Base-by-base conservation (phyloP, 2,797 vertebrate species). In the Apogon hyalosoma region DNA sequence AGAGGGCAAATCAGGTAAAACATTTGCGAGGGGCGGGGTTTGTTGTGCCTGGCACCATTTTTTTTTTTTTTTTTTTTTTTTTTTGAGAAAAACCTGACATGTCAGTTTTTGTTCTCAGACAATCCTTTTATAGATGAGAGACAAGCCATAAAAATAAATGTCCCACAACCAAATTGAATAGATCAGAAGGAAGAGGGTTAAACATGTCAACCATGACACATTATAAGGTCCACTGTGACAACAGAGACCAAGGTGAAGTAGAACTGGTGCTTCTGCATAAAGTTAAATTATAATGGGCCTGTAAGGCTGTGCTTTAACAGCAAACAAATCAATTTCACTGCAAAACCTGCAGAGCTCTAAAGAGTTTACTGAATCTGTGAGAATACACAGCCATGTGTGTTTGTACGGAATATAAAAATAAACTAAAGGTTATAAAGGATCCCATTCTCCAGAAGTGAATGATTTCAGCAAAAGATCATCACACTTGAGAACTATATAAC, bases 401-500 rank as follows among this genome's bases (percentile, higher is more conserved):
- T 51, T 56, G 19, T 48, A 64, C 3, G 8, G 12, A 49, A 49
- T 5, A 48, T 48, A 73, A 58, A 33, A 39, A 1, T 14, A 50
- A 71, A 66, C 24, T 47, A 19, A 75, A 72, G 7, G 54, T 71
- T 63, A 69, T 51, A 48, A 16, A 33, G 7, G 46, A 69, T 40
- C 63, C 48, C 57, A 66, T 69, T 77, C 56, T 63, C 65, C 40
- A 69, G 56, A 50, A 40, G 18, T 12, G n/a, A 75, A 51, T 0
- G 0, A 33, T 58, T 77, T 64, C 52, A 71, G 55, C 54, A 58
- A 33, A 56, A 74, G 33, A 73, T 62, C 48, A 54, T 62, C 48
- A 51, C 55, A 73, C 69, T 50, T 42, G 61, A 79, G 64, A 68
- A 63, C 69, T 69, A 46, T 10, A 33, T 33, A 33, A 52, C 70